phyloP scores from a whole-genome alignment of 2,888 invertebrate genomes.

The Pachymerium ferrugineum region DNA sequence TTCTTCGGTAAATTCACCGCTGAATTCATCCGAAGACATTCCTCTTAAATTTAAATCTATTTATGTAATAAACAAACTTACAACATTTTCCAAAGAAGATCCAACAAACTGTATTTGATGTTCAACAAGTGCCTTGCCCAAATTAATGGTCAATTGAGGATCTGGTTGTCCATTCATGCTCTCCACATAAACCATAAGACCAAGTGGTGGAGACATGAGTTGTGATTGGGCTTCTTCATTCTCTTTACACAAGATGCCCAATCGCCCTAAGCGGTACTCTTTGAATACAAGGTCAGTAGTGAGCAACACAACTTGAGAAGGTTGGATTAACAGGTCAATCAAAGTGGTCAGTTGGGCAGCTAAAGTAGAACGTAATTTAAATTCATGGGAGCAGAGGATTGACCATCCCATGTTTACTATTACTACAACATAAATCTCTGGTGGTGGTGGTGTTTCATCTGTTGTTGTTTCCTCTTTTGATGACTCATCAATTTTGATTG shows the following conservation, averaged over 20 bases:
- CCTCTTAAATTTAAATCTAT: no score
- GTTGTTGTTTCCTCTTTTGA: no score
- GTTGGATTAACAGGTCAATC: not conserved
- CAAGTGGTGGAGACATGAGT: not conserved
- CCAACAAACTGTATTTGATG: not conserved
- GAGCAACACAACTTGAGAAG: not conserved
- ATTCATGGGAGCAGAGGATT: not conserved
- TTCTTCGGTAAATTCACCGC: no score
- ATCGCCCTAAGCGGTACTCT: not conserved
- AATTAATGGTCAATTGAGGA: not conserved
- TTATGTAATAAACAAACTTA: not conserved
- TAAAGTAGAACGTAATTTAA: not conserved
- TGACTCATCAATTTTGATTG: no score
- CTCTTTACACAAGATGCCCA: not conserved
- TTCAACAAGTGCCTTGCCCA: not conserved
- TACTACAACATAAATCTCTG: not conserved
- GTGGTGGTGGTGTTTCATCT: no score
- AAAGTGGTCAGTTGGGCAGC: not conserved
- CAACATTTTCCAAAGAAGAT: not conserved
- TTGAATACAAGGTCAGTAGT: not conserved
- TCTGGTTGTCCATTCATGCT: not conserved
- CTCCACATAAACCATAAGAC: not conserved
- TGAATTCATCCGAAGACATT: no score
- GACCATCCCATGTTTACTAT: not conserved
- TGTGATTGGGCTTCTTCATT: not conserved